Evolutionary conservation across 2,888 invertebrate genomes (phyloP), one percentile per base, ranked within the genome.

Genomic region (Cerceris rybyensis): DNA sequence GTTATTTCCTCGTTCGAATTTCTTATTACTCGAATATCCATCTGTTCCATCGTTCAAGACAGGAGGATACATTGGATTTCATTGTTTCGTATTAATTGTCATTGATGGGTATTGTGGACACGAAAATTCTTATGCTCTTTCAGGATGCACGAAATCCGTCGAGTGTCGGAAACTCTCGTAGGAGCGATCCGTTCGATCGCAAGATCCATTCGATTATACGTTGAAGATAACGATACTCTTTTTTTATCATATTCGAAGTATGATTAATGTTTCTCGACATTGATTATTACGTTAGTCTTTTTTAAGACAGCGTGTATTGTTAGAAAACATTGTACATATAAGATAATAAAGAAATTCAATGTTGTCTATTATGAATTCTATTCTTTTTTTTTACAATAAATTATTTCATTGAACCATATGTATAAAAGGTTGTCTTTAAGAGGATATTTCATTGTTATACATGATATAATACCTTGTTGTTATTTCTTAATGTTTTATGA

Each of bases 1-100:
- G 93, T 93, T n/a, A 39, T 75, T 70, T 17, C 50, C 8, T 55
- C 42, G 46, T 16, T n/a, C 54, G 13, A 49, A 64, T 77, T 46
- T 43, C 5, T 8, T 63, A 46, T 2, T n/a, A 6, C 1, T n/a
- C 43, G 8, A 61, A 67, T 61, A 65, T 57, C 57, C 8, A 57
- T 9, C 6, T 16, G n/a, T 13, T 11, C 14, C 41, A 14, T 6
- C 11, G n/a, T 42, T 17, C 13, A 13, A 55, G 54, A 11, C 13
- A 6, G n/a, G n/a, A 50, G 46, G 11, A 63, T 11, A 5, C 39
- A 16, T 1, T 57, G 11, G n/a, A 6, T 13, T 9, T 59, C 39
- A 52, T 59, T 42, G 58, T 61, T 63, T 43, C 14, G 41, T 60
- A 42, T 17, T 54, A 54, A 54, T 64, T 76, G 76, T 74, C 76